phyloP scores from a whole-genome alignment of 2,113 vertebrate genomes.

The Tychaedon coryphoeus region DNA sequence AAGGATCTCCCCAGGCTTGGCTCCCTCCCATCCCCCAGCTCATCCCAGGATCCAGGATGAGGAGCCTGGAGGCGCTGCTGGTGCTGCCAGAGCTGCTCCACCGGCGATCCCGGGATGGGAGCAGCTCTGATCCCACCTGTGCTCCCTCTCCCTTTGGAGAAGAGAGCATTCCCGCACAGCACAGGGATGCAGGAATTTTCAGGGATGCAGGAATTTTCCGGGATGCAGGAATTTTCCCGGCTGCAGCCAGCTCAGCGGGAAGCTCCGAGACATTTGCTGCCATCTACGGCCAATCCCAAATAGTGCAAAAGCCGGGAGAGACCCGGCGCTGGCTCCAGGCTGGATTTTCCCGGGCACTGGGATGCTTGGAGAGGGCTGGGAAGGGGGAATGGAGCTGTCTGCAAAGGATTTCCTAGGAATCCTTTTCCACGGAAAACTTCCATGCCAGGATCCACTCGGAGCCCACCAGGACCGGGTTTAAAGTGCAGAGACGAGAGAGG shows the following conservation, averaged over 20 bases:
- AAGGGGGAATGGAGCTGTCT: neutral
- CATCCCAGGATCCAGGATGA: neutral
- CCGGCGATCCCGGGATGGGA: neutral
- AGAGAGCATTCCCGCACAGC: rapidly evolving
- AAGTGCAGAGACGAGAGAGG: neutral
- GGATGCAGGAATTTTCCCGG: neutral
- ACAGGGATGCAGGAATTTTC: neutral
- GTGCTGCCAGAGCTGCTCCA: neutral
- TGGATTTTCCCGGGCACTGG: neutral
- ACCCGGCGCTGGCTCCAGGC: neutral
- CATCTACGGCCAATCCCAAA: slow-evolving; percentile 46
- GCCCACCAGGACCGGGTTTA: rapidly evolving
- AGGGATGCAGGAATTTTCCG: neutral
- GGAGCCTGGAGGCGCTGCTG: neutral
- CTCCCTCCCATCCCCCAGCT: neutral
- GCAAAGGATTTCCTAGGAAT: neutral
- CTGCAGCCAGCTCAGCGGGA: neutral
- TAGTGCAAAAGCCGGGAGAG: slow-evolving; percentile 7
- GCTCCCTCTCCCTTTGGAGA: neutral
- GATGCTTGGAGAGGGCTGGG: neutral
- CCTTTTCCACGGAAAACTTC: neutral
- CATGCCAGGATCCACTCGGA: neutral
- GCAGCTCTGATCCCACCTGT: neutral
- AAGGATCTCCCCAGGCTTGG: no score
- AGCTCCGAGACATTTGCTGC: slow-evolving; percentile 45